A percentile compares a stretch with the other conserved stretches of the same genome.
Conservation (phyloP, 2,888 invertebrate genomes). For the Synergus itoensis region DNA sequence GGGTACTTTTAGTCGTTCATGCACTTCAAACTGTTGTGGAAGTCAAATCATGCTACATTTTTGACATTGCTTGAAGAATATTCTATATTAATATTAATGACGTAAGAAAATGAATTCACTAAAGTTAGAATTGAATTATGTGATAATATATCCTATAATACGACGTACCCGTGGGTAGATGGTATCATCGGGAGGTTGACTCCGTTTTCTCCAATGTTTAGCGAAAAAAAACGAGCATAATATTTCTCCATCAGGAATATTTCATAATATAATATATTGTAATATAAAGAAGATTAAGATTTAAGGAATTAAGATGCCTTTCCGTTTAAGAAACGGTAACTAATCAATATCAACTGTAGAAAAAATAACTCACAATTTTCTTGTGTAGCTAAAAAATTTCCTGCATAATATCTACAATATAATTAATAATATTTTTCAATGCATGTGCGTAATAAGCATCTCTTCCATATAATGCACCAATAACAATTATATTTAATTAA, state of each 20-base stretch:
- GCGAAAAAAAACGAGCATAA: background rate
- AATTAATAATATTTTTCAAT: background rate
- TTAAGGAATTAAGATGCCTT: no score
- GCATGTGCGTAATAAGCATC: background rate
- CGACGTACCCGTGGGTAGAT: constrained; percentile 17
- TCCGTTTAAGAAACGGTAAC: no score
- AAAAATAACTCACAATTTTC: no score
- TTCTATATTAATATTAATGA: background rate
- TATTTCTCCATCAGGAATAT: background rate
- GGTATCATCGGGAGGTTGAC: background rate
- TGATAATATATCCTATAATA: constrained; percentile 17
- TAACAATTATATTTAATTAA: background rate
- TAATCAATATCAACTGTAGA: no score
- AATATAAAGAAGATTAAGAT: no score
- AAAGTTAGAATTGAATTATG: constrained; percentile 2
- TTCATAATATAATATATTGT: background rate
- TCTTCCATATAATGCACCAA: background rate
- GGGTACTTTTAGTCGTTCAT: constrained; percentile 6
- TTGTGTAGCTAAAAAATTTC: background rate
- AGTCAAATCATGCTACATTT: background rate
- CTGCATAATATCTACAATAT: no score
- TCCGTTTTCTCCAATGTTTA: constrained; percentile 8
- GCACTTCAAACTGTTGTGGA: constrained; percentile 11
- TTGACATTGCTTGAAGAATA: background rate
- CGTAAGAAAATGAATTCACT: background rate